Conservation (phyloP, 1,140 invertebrate species). For the Neomicropteryx cornuta region DNA sequence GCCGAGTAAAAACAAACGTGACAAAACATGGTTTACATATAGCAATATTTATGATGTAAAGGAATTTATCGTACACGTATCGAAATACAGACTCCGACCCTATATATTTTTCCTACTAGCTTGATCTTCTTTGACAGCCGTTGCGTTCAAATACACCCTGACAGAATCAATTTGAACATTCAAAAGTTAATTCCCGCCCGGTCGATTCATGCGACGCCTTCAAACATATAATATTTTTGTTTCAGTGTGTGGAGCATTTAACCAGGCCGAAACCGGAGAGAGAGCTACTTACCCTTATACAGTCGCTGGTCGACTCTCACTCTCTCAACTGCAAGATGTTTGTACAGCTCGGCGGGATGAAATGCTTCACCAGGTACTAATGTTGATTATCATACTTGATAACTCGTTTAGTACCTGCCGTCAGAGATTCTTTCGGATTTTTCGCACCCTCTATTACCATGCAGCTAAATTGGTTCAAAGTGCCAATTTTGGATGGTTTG, state of each 20-base stretch:
- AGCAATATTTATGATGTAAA: too few species aligned
- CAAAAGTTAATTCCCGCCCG: not conserved
- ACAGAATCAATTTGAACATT: too few species aligned
- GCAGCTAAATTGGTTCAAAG: not conserved
- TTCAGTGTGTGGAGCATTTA: too few species aligned
- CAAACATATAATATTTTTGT: too few species aligned
- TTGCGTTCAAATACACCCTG: too few species aligned
- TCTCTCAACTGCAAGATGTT: slow-evolving; percentile 4
- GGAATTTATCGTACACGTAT: too few species aligned
- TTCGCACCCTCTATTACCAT: not conserved
- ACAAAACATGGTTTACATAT: too few species aligned
- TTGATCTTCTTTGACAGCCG: not conserved
- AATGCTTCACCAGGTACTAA: slow-evolving; percentile 5
- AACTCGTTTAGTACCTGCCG: not conserved
- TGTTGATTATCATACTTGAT: not conserved
- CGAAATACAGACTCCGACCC: too few species aligned
- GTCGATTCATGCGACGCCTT: slow-evolving; percentile 3
- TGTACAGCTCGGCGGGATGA: slow-evolving; percentile 3
- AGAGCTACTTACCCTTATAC: slow-evolving; percentile 1
- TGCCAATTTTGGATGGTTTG: not conserved
- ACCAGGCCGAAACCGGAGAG: not conserved
- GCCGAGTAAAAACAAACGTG: too few species aligned
- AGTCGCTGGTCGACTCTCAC: slow-evolving; percentile 1
- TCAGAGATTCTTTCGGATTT: not conserved
- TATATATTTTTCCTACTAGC: not conserved